Evolutionary conservation across 2,113 vertebrate genomes (phyloP).

Genomic region (Oophaga pumilio): DNA sequence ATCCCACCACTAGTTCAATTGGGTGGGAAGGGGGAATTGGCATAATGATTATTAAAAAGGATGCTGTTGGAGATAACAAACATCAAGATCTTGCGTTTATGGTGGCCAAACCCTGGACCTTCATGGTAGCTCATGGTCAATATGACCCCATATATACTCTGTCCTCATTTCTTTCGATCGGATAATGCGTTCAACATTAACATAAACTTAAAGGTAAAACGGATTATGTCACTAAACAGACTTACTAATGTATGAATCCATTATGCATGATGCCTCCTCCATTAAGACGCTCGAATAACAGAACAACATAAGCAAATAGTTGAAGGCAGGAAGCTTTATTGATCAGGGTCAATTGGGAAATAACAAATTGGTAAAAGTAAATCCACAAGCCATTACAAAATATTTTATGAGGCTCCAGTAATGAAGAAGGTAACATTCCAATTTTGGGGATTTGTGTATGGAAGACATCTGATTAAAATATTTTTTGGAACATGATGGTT

Average conservation of each 20-base stretch:
- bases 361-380: constrained; percentile 26
- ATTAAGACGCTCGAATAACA: constrained; percentile 29
- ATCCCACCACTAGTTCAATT: no score
- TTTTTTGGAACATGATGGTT: neutral
- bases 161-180: neutral
- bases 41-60: no score
- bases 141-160: neutral
- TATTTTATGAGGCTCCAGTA: neutral
- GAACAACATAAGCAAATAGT: constrained; percentile 5
- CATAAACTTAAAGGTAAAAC: constrained; percentile 28
- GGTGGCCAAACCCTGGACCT: no score
- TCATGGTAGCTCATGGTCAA: neutral
- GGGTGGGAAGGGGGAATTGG: no score
- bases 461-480: constrained; percentile 25
- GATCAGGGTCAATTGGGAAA: constrained; percentile 35
- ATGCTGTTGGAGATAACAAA: no score
- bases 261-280: constrained; percentile 48
- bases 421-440: neutral
- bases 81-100: no score
- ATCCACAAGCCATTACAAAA: constrained; percentile 11
- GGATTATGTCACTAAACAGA: constrained; percentile 11
- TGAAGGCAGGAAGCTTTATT: constrained; percentile 41
- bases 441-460: neutral
- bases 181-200: neutral
- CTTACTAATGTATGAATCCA: constrained; percentile 45